A percentile compares a stretch with the other conserved stretches of the same genome.
phyloP scores from a whole-genome alignment of 2,113 vertebrate species.

The Serinus canaria region DNA sequence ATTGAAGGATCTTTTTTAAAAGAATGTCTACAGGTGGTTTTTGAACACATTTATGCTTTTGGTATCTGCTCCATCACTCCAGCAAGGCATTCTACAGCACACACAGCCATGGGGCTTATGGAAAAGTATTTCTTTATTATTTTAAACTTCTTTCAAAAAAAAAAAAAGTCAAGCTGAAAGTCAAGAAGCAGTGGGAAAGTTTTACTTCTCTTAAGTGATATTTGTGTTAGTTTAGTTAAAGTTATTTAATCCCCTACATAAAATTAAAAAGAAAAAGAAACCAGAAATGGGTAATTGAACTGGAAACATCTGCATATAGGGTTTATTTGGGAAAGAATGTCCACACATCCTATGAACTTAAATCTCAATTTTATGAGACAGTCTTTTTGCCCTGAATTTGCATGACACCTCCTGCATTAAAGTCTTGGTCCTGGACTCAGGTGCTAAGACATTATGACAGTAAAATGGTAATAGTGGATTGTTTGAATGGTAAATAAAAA shows the following conservation, averaged over 20 bases:
- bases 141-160: not conserved
- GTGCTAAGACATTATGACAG: not conserved
- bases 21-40: not conserved
- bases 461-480: not conserved
- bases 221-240: not conserved
- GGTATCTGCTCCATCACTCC: not conserved
- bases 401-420: not conserved
- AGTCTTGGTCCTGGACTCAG: not conserved
- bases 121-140: not conserved
- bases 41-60: not conserved
- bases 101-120: rapidly evolving
- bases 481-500: not conserved
- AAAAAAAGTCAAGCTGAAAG: not conserved
- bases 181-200: not conserved
- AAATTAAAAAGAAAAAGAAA: not conserved
- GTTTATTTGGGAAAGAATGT: not conserved
- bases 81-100: not conserved
- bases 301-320: not conserved
- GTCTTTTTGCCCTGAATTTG: not conserved
- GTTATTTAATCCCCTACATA: not conserved
- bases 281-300: not conserved
- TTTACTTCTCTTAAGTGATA: not conserved
- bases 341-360: not conserved
- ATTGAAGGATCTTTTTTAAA: not conserved
- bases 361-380: not conserved